These are phyloP conservation scores for Eulemur coronatus DNA, from an alignment of 2,797 vertebrate species.

Conservation along the genomic window DNA sequence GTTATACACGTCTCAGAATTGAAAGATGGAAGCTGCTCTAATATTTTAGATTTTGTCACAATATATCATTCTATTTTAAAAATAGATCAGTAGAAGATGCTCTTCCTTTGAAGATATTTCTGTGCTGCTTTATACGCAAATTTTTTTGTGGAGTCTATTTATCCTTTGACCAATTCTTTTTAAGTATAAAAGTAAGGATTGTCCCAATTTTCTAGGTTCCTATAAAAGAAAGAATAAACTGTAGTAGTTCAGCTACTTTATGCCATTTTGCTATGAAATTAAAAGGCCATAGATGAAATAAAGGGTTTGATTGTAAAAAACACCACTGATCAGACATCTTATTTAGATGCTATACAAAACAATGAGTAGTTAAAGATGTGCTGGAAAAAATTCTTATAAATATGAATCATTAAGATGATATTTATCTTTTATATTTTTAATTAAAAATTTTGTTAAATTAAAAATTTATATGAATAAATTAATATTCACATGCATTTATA, in stretches of 20 bases:
- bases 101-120: constrained; percentile 65
- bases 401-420: not conserved
- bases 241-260: constrained; percentile 5
- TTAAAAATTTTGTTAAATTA: not conserved
- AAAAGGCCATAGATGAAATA: not conserved
- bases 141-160: constrained; percentile 68
- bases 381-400: not conserved
- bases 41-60: constrained; percentile 58
- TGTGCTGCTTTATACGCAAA: constrained; percentile 55
- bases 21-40: constrained; percentile 36
- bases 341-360: not conserved
- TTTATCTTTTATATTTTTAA: not conserved
- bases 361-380: not conserved
- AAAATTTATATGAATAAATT: not conserved
- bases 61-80: constrained; percentile 64
- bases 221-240: constrained; percentile 47
- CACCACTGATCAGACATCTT: not conserved
- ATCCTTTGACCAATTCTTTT: constrained; percentile 51
- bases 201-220: constrained; percentile 58
- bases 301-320: constrained; percentile 39
- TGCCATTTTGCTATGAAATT: constrained; percentile 46
- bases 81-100: constrained; percentile 63
- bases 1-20: constrained; percentile 23
- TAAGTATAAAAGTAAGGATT: constrained; percentile 57
- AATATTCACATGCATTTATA: not conserved